These are phyloP conservation scores for Odocoileus hemionus DNA, from an alignment of 2,113 vertebrate genomes.

Conservation along the genomic window DNA sequence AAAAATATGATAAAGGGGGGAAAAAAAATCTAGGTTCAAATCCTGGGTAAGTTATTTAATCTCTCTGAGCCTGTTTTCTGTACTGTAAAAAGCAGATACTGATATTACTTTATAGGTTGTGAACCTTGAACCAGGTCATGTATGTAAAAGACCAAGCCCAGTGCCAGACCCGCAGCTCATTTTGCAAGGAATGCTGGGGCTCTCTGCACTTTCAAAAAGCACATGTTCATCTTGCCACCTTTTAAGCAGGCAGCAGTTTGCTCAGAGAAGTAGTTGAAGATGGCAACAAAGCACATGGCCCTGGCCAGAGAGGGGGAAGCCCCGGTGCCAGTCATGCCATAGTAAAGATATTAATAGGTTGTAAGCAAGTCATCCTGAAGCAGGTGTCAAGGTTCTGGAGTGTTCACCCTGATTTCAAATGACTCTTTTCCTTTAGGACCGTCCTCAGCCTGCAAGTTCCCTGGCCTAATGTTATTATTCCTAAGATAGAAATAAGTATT, in stretches of 20 bases:
- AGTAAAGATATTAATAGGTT: not conserved
- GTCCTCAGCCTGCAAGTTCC: not conserved
- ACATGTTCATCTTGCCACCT: fast-evolving
- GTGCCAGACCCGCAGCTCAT: not conserved
- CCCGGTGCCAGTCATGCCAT: not conserved
- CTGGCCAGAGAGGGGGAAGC: no score
- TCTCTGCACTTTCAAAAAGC: not conserved
- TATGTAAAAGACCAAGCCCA: not conserved
- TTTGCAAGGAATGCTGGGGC: not conserved
- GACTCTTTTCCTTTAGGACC: not conserved
- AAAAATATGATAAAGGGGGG: not conserved
- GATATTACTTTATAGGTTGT: not conserved
- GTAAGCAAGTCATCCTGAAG: not conserved
- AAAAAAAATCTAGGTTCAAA: not conserved
- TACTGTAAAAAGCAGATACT: not conserved
- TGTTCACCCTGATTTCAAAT: not conserved
- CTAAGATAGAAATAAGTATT: not conserved
- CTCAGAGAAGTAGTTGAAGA: not conserved
- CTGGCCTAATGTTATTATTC: not conserved
- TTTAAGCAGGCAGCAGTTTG: not conserved
- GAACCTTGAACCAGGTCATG: not conserved
- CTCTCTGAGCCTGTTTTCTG: not conserved
- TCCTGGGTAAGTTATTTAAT: not conserved
- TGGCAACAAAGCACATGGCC: not conserved
- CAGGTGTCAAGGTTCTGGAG: not conserved